phyloP scores from a whole-genome alignment of 2,888 invertebrate species.

The Norana najaformis region DNA sequence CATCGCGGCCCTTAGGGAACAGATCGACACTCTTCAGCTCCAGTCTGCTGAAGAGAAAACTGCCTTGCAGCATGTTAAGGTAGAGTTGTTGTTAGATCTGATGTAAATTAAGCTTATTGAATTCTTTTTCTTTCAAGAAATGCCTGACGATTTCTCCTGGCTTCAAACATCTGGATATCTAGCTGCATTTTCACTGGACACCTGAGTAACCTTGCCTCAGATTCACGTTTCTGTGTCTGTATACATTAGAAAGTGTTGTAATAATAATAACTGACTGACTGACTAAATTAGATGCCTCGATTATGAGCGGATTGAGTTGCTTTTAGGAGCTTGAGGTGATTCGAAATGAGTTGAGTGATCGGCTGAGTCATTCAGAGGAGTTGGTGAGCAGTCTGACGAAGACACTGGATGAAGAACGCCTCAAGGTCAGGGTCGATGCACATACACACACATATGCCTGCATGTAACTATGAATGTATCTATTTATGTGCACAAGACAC shows the following conservation, averaged over 20 bases:
- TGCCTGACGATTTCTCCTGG: too few relatives aligned
- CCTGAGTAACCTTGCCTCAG: too few relatives aligned
- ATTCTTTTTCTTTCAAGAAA: background rate
- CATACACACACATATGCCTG: background rate
- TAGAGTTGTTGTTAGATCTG: background rate
- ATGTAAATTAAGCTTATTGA: background rate
- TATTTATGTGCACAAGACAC: too few relatives aligned
- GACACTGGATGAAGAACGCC: background rate
- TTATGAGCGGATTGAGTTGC: too few relatives aligned
- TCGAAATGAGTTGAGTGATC: background rate
- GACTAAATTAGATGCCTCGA: background rate
- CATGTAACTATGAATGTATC: too few relatives aligned
- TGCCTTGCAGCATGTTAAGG: background rate
- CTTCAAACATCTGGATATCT: too few relatives aligned
- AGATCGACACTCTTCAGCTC: background rate
- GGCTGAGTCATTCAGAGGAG: background rate
- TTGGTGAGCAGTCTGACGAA: slow-evolving; percentile 15
- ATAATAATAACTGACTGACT: too few relatives aligned
- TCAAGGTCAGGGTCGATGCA: slow-evolving; percentile 3
- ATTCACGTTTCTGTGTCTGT: too few relatives aligned
- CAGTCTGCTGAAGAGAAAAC: background rate
- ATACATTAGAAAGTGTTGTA: too few relatives aligned
- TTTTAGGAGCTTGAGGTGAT: background rate
- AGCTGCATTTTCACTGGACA: background rate
- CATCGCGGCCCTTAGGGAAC: background rate